Percentiles rank a stretch among this genome's conserved stretches.
Evolutionary conservation across 2,797 vertebrate species (phyloP).

Genomic region (Crenichthys baileyi): DNA sequence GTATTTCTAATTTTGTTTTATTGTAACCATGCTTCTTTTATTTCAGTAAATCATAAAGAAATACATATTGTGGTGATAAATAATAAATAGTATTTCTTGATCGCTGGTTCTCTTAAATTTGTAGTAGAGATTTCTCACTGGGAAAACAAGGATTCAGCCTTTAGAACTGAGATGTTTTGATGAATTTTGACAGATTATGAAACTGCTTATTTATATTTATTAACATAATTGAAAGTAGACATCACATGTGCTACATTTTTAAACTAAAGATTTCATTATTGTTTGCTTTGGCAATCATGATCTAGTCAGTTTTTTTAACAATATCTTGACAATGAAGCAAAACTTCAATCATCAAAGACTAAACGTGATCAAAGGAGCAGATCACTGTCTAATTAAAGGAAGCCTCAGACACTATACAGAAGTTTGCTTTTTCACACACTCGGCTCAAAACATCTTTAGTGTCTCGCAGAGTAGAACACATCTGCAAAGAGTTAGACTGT

Average conservation of each 20-base stretch:
- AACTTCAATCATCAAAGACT: not conserved
- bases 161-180: not conserved
- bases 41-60: too few species aligned
- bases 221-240: not conserved
- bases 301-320: slow-evolving; percentile 1
- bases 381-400: slow-evolving; percentile 24
- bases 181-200: not conserved
- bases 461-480: slow-evolving; percentile 53
- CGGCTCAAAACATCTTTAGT: slow-evolving; percentile 47
- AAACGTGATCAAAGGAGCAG: slow-evolving; percentile 16
- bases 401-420: slow-evolving; percentile 23
- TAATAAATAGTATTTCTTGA: not conserved
- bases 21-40: too few species aligned
- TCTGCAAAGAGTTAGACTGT: slow-evolving; percentile 66
- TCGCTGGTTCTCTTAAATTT: not conserved
- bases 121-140: not conserved
- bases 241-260: not conserved
- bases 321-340: slow-evolving; percentile 8
- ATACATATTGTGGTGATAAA: too few species aligned
- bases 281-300: not conserved
- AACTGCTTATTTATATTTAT: not conserved
- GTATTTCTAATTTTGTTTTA: too few species aligned
- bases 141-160: not conserved
- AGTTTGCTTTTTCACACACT: slow-evolving; percentile 37
- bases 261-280: not conserved